phyloP scores from a whole-genome alignment of 2,888 invertebrate species.

The Octodonta nipae region DNA sequence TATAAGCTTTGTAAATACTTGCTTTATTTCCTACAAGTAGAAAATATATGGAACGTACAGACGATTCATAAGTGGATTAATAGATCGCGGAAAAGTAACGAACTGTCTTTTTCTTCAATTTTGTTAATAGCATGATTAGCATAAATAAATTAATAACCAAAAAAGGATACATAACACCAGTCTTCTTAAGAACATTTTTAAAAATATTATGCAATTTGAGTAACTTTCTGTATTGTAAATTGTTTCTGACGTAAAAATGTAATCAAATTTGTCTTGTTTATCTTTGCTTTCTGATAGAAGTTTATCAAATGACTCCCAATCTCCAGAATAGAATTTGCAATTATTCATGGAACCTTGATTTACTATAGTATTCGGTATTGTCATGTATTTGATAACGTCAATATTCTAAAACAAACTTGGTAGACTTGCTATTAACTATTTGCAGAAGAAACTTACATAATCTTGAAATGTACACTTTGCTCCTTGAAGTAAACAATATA shows the following conservation, averaged over 20 bases:
- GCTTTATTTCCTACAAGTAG: no score
- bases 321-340: conserved; percentile 52
- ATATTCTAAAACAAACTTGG: conserved; percentile 51
- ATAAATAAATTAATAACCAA: no score
- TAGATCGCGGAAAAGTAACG: no score
- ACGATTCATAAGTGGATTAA: no score
- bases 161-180: conserved; percentile 53
- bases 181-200: conserved; percentile 42
- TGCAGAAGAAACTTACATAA: conserved; percentile 58
- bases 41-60: no score
- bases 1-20: no score
- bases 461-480: conserved; percentile 79
- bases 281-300: conserved; percentile 38
- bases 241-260: conserved; percentile 85
- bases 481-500: conserved; percentile 55
- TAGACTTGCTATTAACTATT: conserved; percentile 40
- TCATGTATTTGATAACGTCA: conserved; percentile 67
- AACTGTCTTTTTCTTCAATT: no score
- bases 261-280: conserved; percentile 50
- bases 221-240: conserved; percentile 78
- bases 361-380: conserved; percentile 65
- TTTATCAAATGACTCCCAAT: conserved; percentile 45
- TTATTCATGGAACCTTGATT: conserved; percentile 36
- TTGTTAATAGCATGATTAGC: no score
- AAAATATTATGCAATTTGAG: conserved; percentile 56